These are phyloP conservation scores for Leistus spinibarbis DNA, from an alignment of 2,888 invertebrate species.

Conservation along the genomic window DNA sequence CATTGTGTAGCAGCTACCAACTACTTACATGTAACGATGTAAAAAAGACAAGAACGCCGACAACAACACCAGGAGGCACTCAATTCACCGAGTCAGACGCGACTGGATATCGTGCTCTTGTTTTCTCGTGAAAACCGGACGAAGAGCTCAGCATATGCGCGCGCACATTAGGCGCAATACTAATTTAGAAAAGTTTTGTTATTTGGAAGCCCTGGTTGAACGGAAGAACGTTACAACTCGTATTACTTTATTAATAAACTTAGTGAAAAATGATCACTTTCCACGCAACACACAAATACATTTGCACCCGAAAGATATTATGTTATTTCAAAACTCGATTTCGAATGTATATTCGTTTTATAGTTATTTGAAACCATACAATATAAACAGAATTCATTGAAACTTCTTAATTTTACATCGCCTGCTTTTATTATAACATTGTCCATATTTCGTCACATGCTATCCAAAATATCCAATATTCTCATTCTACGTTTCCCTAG, in stretches of 20 bases:
- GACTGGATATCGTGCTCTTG: slow-evolving; percentile 49
- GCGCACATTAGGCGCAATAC: slow-evolving; percentile 24
- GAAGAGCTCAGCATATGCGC: slow-evolving; percentile 17
- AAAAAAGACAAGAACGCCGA: slow-evolving; percentile 28
- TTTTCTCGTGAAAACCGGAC: slow-evolving; percentile 11
- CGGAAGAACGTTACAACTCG: slow-evolving; percentile 20
- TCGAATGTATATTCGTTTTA: background rate
- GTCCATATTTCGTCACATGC: too few relatives aligned
- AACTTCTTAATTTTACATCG: background rate
- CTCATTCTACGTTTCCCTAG: too few relatives aligned
- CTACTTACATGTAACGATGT: slow-evolving; percentile 37
- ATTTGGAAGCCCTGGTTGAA: slow-evolving; percentile 7
- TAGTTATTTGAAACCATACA: slow-evolving; percentile 1
- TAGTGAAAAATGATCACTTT: slow-evolving; percentile 36
- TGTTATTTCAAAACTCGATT: background rate
- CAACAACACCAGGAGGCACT: slow-evolving; percentile 57
- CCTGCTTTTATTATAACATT: too few relatives aligned
- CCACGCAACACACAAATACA: background rate
- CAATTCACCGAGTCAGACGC: slow-evolving; percentile 58
- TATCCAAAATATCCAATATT: too few relatives aligned
- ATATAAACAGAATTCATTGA: background rate
- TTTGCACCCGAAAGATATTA: background rate
- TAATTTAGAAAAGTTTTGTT: slow-evolving; percentile 35
- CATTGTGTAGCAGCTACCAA: background rate
- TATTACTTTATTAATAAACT: slow-evolving; percentile 39